Evolutionary conservation across 2,113 vertebrate genomes (phyloP), one percentile per base, ranked within the genome.

Genomic region (Oryzias melastigma): DNA sequence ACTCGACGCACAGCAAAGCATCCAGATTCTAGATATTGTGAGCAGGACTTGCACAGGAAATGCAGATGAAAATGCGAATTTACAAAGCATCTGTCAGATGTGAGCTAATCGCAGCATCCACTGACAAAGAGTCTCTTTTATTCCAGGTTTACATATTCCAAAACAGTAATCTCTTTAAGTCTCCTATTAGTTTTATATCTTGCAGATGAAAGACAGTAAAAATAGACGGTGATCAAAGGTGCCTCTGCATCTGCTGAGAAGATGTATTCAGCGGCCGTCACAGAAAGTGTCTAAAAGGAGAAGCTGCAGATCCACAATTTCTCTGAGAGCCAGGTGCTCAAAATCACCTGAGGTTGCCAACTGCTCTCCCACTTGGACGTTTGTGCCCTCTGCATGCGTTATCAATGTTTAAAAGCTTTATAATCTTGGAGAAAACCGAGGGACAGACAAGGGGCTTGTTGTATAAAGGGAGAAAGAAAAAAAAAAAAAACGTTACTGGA

Each of bases 221-320:
- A 92, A 88, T 87, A 91, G 85, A 83, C 17, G 1, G 62, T 75
- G 85, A 91, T 91, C 88, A 91, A 90, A 90, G 83, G 72, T 73
- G 71, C 85, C 83, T 83, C 78, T 84, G 87, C 82, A 85, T 84
- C 67, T 52, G 50, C 51, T 59, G 78, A 81, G 61, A 74, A 84
- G 78, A 82, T 81, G 48, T 87, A 82, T 85, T 85, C 73, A 85
- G 84, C 83, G 82, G 73, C 57, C 77, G 62, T 52, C n/a, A 55
- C 51, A 65, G 46, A 80, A 87, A 75, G 62, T 68, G 61, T 81
- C 78, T 75, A 68, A 87, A 82, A 83, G 79, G 79, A 40, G 56
- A 65, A 60, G 40, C 25, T 20, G 10, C 24, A 35, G 42, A 44
- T 49, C 27, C 10, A 41, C 45, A 41, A 75, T 71, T 78, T 73